A percentile compares a stretch with the other conserved stretches of the same genome.
Evolutionary conservation across 2,888 invertebrate species (phyloP).

Genomic region (Tethea ocularis): DNA sequence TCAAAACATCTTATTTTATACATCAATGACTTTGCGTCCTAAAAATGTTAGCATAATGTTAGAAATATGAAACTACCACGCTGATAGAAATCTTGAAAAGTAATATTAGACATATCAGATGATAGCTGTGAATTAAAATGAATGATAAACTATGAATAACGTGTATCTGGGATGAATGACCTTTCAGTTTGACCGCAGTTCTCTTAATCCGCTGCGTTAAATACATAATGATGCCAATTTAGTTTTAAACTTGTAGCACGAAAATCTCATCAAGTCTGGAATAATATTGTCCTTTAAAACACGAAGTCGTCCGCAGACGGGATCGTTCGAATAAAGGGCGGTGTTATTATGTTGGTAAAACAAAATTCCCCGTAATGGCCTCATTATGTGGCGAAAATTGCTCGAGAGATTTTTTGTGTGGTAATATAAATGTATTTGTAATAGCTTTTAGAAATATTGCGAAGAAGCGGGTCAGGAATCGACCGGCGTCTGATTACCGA

Average conservation of each 20-base stretch:
- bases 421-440: constrained; percentile 83
- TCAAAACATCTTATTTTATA: too few species aligned
- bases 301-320: constrained; percentile 73
- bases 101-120: not conserved
- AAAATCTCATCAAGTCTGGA: constrained; percentile 78
- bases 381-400: constrained; percentile 84
- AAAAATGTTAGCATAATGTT: not conserved
- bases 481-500: constrained; percentile 78
- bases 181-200: constrained; percentile 60
- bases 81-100: not conserved
- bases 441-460: constrained; percentile 84
- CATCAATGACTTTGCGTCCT: too few species aligned
- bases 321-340: constrained; percentile 78
- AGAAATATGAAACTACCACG: not conserved
- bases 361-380: constrained; percentile 83
- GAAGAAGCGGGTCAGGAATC: constrained; percentile 76
- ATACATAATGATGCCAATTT: constrained; percentile 79
- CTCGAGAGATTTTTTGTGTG: constrained; percentile 80
- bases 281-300: constrained; percentile 81
- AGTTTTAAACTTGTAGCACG: constrained; percentile 79
- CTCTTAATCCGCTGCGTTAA: constrained; percentile 74
- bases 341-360: constrained; percentile 84
- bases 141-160: not conserved
- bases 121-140: not conserved
- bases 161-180: constrained; percentile 43